A percentile compares a stretch with the other conserved stretches of the same genome.
phyloP scores from a whole-genome alignment of 1,140 invertebrate species.

The Heliconius himera region DNA sequence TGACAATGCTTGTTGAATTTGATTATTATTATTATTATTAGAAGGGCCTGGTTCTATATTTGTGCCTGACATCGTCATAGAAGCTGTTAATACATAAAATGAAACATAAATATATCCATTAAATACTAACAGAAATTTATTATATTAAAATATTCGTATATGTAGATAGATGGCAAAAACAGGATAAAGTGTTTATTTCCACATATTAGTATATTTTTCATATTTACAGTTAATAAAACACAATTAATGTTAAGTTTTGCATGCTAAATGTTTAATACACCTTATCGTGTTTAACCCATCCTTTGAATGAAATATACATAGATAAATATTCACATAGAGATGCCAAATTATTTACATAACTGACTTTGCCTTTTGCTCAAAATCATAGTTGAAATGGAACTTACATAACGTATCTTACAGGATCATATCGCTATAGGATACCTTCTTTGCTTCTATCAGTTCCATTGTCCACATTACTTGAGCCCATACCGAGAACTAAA shows the following conservation, averaged over 20 bases:
- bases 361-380: slow-evolving; percentile 69
- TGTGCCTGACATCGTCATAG: slow-evolving; percentile 80
- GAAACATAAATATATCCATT: background rate
- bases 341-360: slow-evolving; percentile 63
- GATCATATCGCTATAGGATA: slow-evolving; percentile 76
- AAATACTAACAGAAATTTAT: slow-evolving; percentile 7
- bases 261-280: slow-evolving; percentile 49
- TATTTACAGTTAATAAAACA: slow-evolving; percentile 54
- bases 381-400: slow-evolving; percentile 68
- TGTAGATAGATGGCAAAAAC: slow-evolving; percentile 57
- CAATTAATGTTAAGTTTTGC: slow-evolving; percentile 56
- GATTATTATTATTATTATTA: slow-evolving; percentile 56
- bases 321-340: slow-evolving; percentile 53
- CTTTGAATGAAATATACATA: slow-evolving; percentile 42
- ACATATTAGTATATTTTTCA: slow-evolving; percentile 57
- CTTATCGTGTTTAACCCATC: slow-evolving; percentile 70
- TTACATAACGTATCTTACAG: slow-evolving; percentile 76
- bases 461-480: slow-evolving; percentile 64
- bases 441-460: slow-evolving; percentile 75
- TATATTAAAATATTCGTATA: slow-evolving; percentile 29
- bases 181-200: slow-evolving; percentile 66
- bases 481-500: slow-evolving; percentile 73
- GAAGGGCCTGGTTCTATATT: slow-evolving; percentile 69
- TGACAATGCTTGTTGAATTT: slow-evolving; percentile 74
- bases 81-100: slow-evolving; percentile 63